Conservation (phyloP, 64 coral and sea anemone species). For the Montipora capricornis region DNA sequence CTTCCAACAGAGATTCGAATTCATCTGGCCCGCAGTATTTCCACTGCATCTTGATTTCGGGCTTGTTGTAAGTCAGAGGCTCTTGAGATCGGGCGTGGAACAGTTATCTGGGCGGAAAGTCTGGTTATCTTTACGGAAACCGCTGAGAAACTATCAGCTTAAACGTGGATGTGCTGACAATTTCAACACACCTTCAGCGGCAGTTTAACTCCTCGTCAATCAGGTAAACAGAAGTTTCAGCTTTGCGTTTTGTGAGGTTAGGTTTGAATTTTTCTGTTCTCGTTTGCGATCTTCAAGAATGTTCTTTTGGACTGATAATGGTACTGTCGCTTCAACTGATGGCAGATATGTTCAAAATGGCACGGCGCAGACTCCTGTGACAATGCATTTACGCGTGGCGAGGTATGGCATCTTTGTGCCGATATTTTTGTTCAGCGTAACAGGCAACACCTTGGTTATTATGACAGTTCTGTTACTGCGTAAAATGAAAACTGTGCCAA, state of each 20-base stretch:
- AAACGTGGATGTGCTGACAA: background rate
- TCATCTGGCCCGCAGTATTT: background rate
- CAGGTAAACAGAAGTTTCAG: background rate
- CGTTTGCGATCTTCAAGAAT: background rate
- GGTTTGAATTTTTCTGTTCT: background rate
- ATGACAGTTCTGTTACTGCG: slow-evolving; percentile 73
- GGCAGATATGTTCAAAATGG: background rate
- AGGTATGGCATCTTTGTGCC: slow-evolving; percentile 58
- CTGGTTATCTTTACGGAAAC: background rate
- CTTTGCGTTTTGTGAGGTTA: background rate
- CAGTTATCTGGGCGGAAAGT: background rate
- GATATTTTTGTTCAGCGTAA: slow-evolving; percentile 79
- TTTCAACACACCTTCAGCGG: background rate
- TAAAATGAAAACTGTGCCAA: slow-evolving; percentile 85
- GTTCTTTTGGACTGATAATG: background rate
- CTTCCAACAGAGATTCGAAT: background rate
- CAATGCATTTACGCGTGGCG: slow-evolving; percentile 44
- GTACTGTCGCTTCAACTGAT: background rate
- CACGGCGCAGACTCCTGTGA: background rate
- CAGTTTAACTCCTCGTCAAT: slow-evolving; percentile 17
- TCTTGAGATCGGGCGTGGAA: background rate
- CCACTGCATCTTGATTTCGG: background rate
- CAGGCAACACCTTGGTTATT: slow-evolving; percentile 80
- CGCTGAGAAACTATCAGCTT: background rate
- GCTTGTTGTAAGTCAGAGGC: background rate